Conservation (phyloP, 2,113 vertebrate genomes). For the Isichthys henryi region DNA sequence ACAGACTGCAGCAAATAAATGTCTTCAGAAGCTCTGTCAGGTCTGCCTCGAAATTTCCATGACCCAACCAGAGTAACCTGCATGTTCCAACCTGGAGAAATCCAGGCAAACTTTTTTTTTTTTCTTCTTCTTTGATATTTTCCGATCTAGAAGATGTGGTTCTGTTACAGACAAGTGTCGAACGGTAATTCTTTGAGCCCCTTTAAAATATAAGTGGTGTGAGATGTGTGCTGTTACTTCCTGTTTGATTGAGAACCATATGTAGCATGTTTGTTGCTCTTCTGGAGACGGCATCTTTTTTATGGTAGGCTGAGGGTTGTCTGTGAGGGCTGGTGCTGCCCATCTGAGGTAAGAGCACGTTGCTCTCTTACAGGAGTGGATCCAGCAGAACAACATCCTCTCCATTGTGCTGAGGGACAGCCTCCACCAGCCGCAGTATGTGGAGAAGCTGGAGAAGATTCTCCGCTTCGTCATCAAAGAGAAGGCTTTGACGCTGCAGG, state of each 20-base stretch:
- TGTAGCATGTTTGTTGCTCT: background rate
- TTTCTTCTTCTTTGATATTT: background rate
- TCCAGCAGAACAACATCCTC: conserved; percentile 98
- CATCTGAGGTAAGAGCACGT: background rate
- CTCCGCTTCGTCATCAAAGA: conserved; percentile 99
- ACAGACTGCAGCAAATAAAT: background rate
- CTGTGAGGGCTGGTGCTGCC: background rate
- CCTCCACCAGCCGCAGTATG: conserved; percentile 98
- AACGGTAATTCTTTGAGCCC: background rate
- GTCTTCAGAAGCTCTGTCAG: background rate
- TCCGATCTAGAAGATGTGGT: background rate
- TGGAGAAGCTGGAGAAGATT: conserved; percentile 98
- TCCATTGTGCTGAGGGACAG: conserved; percentile 96
- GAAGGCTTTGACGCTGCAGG: conserved; percentile 94
- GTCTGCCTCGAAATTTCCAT: background rate
- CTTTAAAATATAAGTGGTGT: background rate
- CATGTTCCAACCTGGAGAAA: background rate
- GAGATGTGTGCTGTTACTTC: background rate
- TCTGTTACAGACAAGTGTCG: background rate
- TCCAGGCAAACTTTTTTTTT: background rate
- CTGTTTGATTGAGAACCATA: background rate
- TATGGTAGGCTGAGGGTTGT: background rate
- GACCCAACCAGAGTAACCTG: background rate
- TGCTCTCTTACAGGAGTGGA: conserved; percentile 81
- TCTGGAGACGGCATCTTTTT: background rate